Percentiles rank a stretch among this genome's conserved stretches.
phyloP scores from a whole-genome alignment of 2,797 vertebrate species.

The Calcarius lapponicus region DNA sequence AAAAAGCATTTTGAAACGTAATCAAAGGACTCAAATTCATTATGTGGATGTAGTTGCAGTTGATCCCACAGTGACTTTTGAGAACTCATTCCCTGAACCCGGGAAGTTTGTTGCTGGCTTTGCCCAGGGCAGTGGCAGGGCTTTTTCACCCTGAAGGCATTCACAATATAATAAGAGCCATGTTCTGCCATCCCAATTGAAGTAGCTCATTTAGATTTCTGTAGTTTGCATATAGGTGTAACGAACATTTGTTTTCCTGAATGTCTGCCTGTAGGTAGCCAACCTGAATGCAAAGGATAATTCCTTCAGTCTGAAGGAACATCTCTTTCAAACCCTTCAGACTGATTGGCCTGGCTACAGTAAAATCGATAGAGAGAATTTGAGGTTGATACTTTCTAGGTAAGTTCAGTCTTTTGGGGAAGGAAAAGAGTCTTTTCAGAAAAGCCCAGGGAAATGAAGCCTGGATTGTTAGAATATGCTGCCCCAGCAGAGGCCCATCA shows the following conservation, averaged over 20 bases:
- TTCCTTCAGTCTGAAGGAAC: conserved; percentile 89
- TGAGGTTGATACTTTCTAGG: conserved; percentile 85
- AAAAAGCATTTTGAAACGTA: too few species aligned
- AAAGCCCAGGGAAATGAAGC: not conserved
- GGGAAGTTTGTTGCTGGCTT: not conserved
- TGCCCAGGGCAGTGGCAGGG: not conserved
- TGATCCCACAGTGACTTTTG: too few species aligned
- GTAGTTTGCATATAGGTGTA: not conserved
- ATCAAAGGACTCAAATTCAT: too few species aligned
- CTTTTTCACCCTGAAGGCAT: not conserved
- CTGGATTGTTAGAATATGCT: not conserved
- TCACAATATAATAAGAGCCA: not conserved
- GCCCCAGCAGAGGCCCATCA: not conserved
- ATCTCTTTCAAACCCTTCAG: too few species aligned
- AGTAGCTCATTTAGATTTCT: not conserved
- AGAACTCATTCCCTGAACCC: too few species aligned
- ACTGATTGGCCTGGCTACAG: conserved; percentile 92
- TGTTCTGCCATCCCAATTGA: not conserved
- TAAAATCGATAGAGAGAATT: conserved; percentile 83
- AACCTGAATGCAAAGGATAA: conserved; percentile 76
- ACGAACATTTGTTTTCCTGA: conserved; percentile 1
- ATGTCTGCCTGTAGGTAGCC: conserved; percentile 81
- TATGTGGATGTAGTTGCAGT: too few species aligned
- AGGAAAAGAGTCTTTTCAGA: not conserved
- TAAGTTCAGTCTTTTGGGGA: conserved; percentile 63